A percentile compares a stretch with the other conserved stretches of the same genome.
Conservation (phyloP, 2,888 invertebrate genomes). For the Cremastobaeus sp. region DNA sequence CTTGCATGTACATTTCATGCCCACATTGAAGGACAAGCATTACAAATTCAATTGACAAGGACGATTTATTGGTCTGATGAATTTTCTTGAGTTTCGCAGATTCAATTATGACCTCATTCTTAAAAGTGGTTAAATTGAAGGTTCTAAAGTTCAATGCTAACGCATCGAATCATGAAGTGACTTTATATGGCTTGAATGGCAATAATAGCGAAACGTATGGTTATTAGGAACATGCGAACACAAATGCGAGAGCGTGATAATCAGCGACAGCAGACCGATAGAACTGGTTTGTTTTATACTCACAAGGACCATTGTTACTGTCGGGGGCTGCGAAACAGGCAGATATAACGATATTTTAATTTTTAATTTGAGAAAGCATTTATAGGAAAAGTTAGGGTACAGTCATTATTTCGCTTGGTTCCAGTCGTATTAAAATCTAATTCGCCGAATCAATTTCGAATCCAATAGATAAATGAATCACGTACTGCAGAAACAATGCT, state of each 20-base stretch:
- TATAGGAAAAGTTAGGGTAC: constrained; percentile 23
- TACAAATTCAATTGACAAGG: no score
- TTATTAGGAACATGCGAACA: constrained; percentile 63
- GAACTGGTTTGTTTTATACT: constrained; percentile 82
- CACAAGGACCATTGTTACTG: constrained; percentile 92
- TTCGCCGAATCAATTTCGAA: no score
- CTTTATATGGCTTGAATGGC: constrained; percentile 34
- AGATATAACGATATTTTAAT: constrained; percentile 77
- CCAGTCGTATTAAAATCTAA: no score
- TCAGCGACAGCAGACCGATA: constrained; percentile 76
- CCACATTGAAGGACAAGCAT: no score
- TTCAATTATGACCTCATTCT: no score
- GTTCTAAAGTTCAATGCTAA: constrained; percentile 2
- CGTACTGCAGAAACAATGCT: no score
- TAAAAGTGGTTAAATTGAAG: not conserved
- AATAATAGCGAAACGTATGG: constrained; percentile 44
- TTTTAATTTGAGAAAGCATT: constrained; percentile 44
- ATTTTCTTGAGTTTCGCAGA: no score
- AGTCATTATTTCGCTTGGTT: no score
- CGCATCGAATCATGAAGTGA: constrained; percentile 19
- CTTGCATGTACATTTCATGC: no score
- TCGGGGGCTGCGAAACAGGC: constrained; percentile 88
- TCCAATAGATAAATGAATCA: no score
- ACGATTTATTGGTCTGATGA: no score
- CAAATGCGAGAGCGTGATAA: constrained; percentile 66